Percentiles rank a stretch among this genome's conserved stretches.
These are phyloP conservation scores for Toxostoma redivivum DNA, from an alignment of 2,113 vertebrate species.

Conservation along the genomic window DNA sequence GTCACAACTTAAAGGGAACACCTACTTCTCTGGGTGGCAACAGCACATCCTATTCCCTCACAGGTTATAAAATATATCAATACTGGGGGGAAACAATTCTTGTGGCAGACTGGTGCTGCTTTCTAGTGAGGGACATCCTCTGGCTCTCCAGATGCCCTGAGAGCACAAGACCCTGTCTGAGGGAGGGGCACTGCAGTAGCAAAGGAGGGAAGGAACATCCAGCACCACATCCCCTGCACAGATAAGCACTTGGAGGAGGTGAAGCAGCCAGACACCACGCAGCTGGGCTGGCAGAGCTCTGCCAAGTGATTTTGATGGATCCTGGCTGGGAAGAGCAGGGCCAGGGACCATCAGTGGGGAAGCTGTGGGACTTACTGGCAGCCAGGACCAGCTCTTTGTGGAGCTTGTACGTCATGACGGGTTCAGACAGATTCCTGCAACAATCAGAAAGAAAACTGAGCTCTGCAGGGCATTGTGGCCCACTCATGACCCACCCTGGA, in stretches of 20 bases:
- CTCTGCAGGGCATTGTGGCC: not conserved
- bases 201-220: not conserved
- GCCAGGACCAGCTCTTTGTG: conserved; percentile 91
- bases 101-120: not conserved
- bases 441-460: conserved; percentile 39
- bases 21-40: not conserved
- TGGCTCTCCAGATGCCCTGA: not conserved
- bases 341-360: not conserved
- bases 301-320: not conserved
- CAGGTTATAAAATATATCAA: not conserved
- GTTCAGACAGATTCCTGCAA: conserved; percentile 91
- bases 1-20: not conserved
- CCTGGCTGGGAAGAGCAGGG: not conserved
- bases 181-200: not conserved
- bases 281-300: not conserved
- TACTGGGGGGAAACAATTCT: not conserved
- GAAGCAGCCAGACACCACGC: fast-evolving
- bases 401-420: conserved; percentile 92
- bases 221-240: not conserved
- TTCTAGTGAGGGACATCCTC: not conserved
- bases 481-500: not conserved
- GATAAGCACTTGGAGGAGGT: not conserved
- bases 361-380: conserved; percentile 84
- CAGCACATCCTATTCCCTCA: not conserved
- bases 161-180: not conserved